A percentile compares a stretch with the other conserved stretches of the same genome.
phyloP scores from a whole-genome alignment of 2,888 invertebrate species.

The Dromius quadrimaculatus region DNA sequence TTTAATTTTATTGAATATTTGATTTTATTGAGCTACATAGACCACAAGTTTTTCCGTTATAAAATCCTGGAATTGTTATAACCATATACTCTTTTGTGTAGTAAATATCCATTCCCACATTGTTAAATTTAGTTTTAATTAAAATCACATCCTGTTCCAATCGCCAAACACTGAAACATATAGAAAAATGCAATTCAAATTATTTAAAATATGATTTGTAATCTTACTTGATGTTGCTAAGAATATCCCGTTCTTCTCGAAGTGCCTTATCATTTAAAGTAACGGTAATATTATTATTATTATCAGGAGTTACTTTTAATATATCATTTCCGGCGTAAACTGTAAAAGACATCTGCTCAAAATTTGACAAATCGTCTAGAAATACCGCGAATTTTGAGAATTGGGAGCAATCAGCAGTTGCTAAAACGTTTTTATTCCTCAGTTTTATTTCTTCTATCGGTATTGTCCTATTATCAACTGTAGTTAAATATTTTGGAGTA shows the following conservation, averaged over 20 bases:
- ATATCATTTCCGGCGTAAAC: constrained; percentile 64
- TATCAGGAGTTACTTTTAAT: constrained; percentile 59
- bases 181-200: not conserved
- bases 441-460: constrained; percentile 56
- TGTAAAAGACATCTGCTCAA: constrained; percentile 60
- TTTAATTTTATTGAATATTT: not conserved
- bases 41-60: constrained; percentile 47
- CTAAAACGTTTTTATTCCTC: constrained; percentile 52
- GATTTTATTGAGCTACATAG: constrained; percentile 42
- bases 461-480: constrained; percentile 64
- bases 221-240: constrained; percentile 5
- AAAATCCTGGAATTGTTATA: constrained; percentile 43
- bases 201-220: not conserved
- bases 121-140: constrained; percentile 34
- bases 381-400: constrained; percentile 64
- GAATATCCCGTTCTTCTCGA: constrained; percentile 14
- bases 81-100: constrained; percentile 44
- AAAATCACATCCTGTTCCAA: constrained; percentile 39
- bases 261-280: constrained; percentile 60
- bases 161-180: constrained; percentile 35
- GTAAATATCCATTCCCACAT: constrained; percentile 42
- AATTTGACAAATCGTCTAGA: constrained; percentile 56
- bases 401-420: constrained; percentile 64
- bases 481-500: constrained; percentile 64
- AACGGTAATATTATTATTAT: constrained; percentile 61